phyloP scores from a whole-genome alignment of 2,113 vertebrate species.

The Oxyura jamaicensis region DNA sequence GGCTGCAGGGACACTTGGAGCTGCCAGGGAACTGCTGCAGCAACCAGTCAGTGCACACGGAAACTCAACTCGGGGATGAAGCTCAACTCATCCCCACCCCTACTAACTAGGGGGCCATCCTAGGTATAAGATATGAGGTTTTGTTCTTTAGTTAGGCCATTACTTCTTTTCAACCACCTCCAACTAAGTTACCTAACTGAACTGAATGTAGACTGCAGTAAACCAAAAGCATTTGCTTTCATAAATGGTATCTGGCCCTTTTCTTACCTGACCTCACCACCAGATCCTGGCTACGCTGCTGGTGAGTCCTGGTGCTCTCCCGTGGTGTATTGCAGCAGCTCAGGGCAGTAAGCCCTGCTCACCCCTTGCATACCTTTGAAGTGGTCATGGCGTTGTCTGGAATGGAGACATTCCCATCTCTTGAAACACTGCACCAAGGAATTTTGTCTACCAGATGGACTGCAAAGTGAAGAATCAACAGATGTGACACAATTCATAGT shows the following conservation, averaged over 20 bases:
- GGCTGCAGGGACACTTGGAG: not conserved
- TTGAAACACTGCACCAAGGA: not conserved
- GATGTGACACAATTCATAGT: not conserved
- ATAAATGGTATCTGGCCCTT: not conserved
- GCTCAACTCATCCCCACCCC: not conserved
- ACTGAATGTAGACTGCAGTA: not conserved
- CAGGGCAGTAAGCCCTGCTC: not conserved
- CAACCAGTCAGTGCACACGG: fast-evolving
- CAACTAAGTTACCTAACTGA: not conserved
- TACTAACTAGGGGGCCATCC: not conserved
- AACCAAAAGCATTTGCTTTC: not conserved
- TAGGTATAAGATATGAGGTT: not conserved
- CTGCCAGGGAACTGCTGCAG: not conserved
- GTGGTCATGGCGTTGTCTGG: not conserved
- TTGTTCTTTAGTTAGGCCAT: not conserved
- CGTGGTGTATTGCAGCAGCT: not conserved
- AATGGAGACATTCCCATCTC: constrained; percentile 29
- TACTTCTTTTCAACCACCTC: not conserved
- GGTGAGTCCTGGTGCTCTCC: fast-evolving
- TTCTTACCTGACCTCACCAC: not conserved
- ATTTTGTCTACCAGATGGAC: not conserved
- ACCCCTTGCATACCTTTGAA: not conserved
- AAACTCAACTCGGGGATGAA: not conserved
- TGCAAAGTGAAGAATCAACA: not conserved
- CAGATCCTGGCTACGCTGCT: fast-evolving